Evolutionary conservation across 2,113 vertebrate genomes (phyloP), one percentile per base, ranked within the genome.

Genomic region (Channa argus): DNA sequence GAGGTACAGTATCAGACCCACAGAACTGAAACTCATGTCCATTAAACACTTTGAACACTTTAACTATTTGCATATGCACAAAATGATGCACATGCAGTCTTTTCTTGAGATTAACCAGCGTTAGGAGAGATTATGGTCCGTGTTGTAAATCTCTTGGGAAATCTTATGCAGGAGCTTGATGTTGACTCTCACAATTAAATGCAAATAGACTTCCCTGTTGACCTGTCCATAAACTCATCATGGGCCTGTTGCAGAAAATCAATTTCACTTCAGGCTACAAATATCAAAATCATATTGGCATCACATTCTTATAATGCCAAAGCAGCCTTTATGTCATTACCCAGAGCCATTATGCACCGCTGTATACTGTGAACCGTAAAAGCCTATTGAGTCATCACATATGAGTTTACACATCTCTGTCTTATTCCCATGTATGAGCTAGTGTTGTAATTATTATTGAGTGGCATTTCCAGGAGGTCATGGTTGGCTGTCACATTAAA

Each of bases 331-430:
- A 54, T 65, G 83, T 83, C 9, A 15, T 84, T 72, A 77, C 69
- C 70, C 67, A 77, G 78, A 83, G 89, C 89, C 85, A 74, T 85
- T 82, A 76, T 45, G 64, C 81, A 74, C 89, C 83, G 86, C 74
- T 56, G 39, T 64, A 37, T 69, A 87, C 90, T 91, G 89, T 90
- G 82, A 88, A 78, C 85, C 72, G 15, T 65, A n/a, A 44, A 58
- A 69, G 80, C 84, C 80, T 84, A 36, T 39, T 24, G 36, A 67
- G 34, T 12, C 36, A 83, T 56, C 59, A 44, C 39, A 64, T 34
- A 45, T 9, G 24, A 62, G 61, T 58, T 65, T 33, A 62, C 60
- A 41, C 34, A 36, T 1, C 11, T 56, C 37, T 14, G 8, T 45
- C 3, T 7, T n/a, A 9, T 34, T 11, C 34, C 47, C 11, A 51